A percentile compares a stretch with the other conserved stretches of the same genome.
These are phyloP conservation scores for Dexiosoma caninum DNA, from an alignment of 2,888 invertebrate genomes.

Conservation along the genomic window DNA sequence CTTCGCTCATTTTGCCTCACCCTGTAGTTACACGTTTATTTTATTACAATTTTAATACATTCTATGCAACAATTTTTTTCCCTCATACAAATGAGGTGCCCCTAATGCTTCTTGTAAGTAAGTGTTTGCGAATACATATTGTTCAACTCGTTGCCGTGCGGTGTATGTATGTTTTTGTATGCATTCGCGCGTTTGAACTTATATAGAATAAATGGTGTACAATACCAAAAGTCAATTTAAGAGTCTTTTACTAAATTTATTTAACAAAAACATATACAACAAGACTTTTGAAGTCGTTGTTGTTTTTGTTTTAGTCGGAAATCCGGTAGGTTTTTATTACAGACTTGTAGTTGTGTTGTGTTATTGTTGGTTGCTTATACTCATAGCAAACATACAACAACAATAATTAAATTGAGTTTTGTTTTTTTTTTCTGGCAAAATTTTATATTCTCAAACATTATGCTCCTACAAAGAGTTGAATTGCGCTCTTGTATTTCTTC, in stretches of 20 bases:
- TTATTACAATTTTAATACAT: too few species aligned
- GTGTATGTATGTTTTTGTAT: neutral
- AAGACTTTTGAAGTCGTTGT: conserved; percentile 29
- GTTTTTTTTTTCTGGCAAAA: conserved; percentile 26
- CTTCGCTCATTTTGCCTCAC: too few species aligned
- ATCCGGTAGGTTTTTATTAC: conserved; percentile 63
- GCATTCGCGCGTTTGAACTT: neutral
- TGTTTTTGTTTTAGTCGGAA: conserved; percentile 56
- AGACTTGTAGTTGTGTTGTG: conserved; percentile 36
- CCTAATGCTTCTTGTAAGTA: neutral
- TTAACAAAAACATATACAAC: conserved; percentile 25
- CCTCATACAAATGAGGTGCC: too few species aligned
- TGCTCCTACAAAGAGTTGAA: neutral
- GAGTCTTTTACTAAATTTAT: conserved; percentile 37
- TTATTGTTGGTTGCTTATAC: conserved; percentile 22
- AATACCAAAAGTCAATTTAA: conserved; percentile 45
- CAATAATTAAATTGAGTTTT: neutral
- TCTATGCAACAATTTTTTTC: too few species aligned
- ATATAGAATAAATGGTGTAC: conserved; percentile 37
- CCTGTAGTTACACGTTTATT: too few species aligned
- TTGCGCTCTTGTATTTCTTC: neutral
- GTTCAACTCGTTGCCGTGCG: neutral
- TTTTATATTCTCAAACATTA: conserved; percentile 44
- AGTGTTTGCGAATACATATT: neutral
- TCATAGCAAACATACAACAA: conserved; percentile 12